Base-by-base conservation (phyloP, 2,797 vertebrate species). In the Sphenodon punctatus region DNA sequence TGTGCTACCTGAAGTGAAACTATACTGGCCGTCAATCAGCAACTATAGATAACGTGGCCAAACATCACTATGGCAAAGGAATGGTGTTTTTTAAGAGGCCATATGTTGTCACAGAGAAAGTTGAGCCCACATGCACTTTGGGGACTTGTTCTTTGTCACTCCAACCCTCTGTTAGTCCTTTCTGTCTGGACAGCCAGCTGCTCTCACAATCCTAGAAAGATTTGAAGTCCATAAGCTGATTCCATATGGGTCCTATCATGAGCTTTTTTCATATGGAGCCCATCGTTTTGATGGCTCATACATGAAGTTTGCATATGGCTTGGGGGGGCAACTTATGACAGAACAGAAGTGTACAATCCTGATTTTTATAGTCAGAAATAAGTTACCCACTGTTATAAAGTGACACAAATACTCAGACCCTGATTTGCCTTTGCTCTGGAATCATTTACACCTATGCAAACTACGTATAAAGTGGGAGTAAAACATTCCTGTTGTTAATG, bases 221-320 rank as follows among this genome's bases (percentile, higher is more conserved):
- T 13, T 53, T 19, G 19, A 14, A 5, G 17, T 0, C 66, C 66
- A 8, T 0, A 0, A 0, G 39, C 14, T 6, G 36, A 12, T 72
- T 66, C 45, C 53, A 15, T 4, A 55, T 3, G 2, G 3, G 20
- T 17, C n/a, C n/a, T n/a, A n/a, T n/a, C n/a, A n/a, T n/a, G n/a
- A n/a, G n/a, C n/a, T n/a, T n/a, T n/a, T n/a, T n/a, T n/a, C n/a
- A n/a, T n/a, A n/a, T n/a, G n/a, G n/a, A n/a, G n/a, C n/a, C 65
- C 20, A 2, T 7, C 71, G 69, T 66, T 72, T 27, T 25, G 1
- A 23, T 1, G 27, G 53, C 61, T 22, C 68, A 56, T 12, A 27
- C 7, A 3, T 1, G 2, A 16, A 20, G 53, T 0, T 3, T 12
- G 36, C 0, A 4, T 0, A 2, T 11, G 4, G 1, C 6, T 30